Evolutionary conservation across 2,888 invertebrate species (phyloP).

Genomic region (Synanthedon myopaeformis): DNA sequence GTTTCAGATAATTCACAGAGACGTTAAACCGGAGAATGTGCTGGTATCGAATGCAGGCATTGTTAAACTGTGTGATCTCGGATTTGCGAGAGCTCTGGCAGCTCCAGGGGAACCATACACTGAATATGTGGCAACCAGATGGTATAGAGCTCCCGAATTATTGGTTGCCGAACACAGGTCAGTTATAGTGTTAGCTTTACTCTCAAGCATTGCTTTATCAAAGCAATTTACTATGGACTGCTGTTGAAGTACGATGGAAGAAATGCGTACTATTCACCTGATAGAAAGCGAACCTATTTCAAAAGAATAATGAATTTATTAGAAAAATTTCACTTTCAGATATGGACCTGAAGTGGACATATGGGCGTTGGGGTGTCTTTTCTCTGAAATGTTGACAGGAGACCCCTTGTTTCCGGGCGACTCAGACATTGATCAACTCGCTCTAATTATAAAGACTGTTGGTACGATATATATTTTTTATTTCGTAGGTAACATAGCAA

Average conservation of each 20-base stretch:
- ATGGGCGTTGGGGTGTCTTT: slow-evolving; percentile 89
- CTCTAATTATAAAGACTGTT: slow-evolving; percentile 81
- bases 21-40: slow-evolving; percentile 91
- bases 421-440: slow-evolving; percentile 90
- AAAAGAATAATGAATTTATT: too few species aligned
- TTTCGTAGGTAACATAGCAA: slow-evolving; percentile 1
- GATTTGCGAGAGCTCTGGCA: slow-evolving; percentile 83
- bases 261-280: too few species aligned
- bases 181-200: slow-evolving; percentile 1
- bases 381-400: slow-evolving; percentile 88
- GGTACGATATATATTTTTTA: slow-evolving; percentile 57
- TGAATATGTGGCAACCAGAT: slow-evolving; percentile 90
- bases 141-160: slow-evolving; percentile 90
- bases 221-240: too few species aligned
- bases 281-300: too few species aligned
- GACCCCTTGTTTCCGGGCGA: slow-evolving; percentile 90
- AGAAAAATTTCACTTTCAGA: slow-evolving; percentile 18
- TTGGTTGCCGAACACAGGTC: slow-evolving; percentile 83
- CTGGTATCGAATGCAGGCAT: slow-evolving; percentile 83
- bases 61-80: slow-evolving; percentile 92
- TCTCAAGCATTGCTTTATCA: too few species aligned
- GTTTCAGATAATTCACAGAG: slow-evolving; percentile 84
- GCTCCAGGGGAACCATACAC: slow-evolving; percentile 83
- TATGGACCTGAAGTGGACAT: slow-evolving; percentile 83
- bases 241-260: too few species aligned